A percentile compares a stretch with the other conserved stretches of the same genome.
phyloP scores from a whole-genome alignment of 2,888 invertebrate genomes.

The Antheraea assamensis region DNA sequence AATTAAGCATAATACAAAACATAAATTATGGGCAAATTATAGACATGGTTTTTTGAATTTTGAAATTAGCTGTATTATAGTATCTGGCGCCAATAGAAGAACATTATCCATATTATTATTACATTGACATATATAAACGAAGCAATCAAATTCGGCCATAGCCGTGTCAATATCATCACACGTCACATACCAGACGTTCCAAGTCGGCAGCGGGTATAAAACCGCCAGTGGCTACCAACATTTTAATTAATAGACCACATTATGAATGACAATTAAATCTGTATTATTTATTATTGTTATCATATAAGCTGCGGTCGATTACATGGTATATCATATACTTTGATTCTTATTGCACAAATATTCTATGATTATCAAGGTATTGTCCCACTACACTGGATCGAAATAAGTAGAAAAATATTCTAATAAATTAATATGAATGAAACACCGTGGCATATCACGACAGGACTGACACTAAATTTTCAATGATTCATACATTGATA shows the following conservation, averaged over 20 bases:
- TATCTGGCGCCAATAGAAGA: background rate
- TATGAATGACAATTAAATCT: background rate
- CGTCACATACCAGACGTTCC: slow-evolving; percentile 62
- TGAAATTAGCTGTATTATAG: slow-evolving; percentile 8
- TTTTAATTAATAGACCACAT: slow-evolving; percentile 25
- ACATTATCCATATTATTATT: background rate
- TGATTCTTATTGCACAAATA: background rate
- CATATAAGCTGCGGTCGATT: background rate
- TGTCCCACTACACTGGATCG: background rate
- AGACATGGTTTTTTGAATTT: background rate
- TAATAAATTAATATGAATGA: too few relatives aligned
- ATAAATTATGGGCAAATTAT: too few relatives aligned
- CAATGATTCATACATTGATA: too few relatives aligned
- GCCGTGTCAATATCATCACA: slow-evolving; percentile 61
- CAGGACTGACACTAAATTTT: too few relatives aligned
- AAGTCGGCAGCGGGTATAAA: slow-evolving; percentile 35
- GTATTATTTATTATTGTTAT: background rate
- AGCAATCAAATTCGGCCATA: slow-evolving; percentile 37
- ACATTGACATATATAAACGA: slow-evolving; percentile 1
- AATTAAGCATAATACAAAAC: background rate
- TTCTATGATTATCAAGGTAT: background rate
- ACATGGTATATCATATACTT: background rate
- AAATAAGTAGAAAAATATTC: background rate
- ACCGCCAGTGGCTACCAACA: slow-evolving; percentile 50
- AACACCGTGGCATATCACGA: too few relatives aligned